Conservation (phyloP, 1,140 invertebrate species). For the Drosophila pruinosa region DNA sequence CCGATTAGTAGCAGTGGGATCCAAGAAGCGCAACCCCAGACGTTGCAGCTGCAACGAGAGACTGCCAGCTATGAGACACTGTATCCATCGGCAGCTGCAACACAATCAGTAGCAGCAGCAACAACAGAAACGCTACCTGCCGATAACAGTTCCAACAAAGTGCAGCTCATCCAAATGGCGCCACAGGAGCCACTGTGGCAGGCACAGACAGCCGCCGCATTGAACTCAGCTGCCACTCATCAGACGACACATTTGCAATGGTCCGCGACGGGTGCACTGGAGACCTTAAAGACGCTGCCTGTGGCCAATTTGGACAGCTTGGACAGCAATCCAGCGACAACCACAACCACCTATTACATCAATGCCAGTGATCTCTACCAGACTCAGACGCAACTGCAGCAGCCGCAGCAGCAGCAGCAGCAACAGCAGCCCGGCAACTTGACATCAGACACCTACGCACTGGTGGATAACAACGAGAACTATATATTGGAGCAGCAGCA, state of each 20-base stretch:
- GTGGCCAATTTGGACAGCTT: conserved; percentile 11
- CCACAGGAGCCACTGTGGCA: conserved; percentile 31
- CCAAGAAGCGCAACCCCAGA: conserved; percentile 36
- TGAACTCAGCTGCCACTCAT: background rate
- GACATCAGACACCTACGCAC: conserved; percentile 33
- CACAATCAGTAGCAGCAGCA: background rate
- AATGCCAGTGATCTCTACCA: conserved; percentile 69
- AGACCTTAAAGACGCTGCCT: conserved; percentile 55
- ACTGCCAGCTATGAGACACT: conserved; percentile 12
- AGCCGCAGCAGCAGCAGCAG: too few relatives aligned
- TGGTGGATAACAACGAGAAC: conserved; percentile 65
- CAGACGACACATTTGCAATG: conserved; percentile 53
- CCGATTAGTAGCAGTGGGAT: conserved; percentile 24
- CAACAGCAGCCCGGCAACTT: conserved; percentile 1
- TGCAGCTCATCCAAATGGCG: conserved; percentile 28
- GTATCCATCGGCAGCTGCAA: conserved; percentile 5
- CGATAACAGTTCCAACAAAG: conserved; percentile 3
- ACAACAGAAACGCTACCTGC: background rate
- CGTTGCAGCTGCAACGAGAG: conserved; percentile 28
- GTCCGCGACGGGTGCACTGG: conserved; percentile 63
- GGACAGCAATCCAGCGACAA: conserved; percentile 9
- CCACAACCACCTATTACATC: conserved; percentile 74
- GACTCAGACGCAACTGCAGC: too few relatives aligned
- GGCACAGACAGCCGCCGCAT: background rate
- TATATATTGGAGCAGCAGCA: conserved; percentile 55